These are phyloP conservation scores for Palythoa caribaeorum DNA, from an alignment of 92 coral and sea anemone species.

Conservation along the genomic window DNA sequence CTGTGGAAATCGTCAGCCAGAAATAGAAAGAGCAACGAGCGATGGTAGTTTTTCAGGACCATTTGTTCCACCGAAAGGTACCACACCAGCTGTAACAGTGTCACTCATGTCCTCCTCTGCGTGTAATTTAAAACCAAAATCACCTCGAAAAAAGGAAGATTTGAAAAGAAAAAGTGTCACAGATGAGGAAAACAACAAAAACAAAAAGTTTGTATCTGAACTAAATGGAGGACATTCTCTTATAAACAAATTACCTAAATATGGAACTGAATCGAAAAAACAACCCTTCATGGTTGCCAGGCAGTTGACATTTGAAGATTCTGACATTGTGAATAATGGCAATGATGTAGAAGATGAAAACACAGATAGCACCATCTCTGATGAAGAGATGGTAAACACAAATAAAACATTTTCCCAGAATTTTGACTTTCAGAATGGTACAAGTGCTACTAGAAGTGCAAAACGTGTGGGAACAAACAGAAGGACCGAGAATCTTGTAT, in stretches of 20 bases:
- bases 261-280: slow-evolving; percentile 40
- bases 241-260: background rate
- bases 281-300: slow-evolving; percentile 65
- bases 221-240: slow-evolving; percentile 11
- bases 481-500: slow-evolving; percentile 70
- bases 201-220: slow-evolving; percentile 31
- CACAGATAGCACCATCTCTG: slow-evolving; percentile 97
- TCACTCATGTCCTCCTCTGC: slow-evolving; percentile 33
- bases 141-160: slow-evolving; percentile 54
- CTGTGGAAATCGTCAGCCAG: slow-evolving; percentile 29
- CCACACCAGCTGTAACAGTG: slow-evolving; percentile 62
- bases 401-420: slow-evolving; percentile 56
- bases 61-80: slow-evolving; percentile 72
- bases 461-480: slow-evolving; percentile 53
- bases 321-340: slow-evolving; percentile 29
- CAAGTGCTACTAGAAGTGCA: slow-evolving; percentile 49
- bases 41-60: slow-evolving; percentile 35
- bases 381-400: slow-evolving; percentile 83
- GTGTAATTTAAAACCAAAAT: slow-evolving; percentile 50
- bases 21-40: slow-evolving; percentile 4
- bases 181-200: slow-evolving; percentile 43
- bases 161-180: slow-evolving; percentile 41
- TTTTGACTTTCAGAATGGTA: slow-evolving; percentile 33
- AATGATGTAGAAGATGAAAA: slow-evolving; percentile 77
- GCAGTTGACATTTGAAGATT: slow-evolving; percentile 75